Conservation (phyloP, 1,140 invertebrate genomes). For the Calliopsis andreniformis region DNA sequence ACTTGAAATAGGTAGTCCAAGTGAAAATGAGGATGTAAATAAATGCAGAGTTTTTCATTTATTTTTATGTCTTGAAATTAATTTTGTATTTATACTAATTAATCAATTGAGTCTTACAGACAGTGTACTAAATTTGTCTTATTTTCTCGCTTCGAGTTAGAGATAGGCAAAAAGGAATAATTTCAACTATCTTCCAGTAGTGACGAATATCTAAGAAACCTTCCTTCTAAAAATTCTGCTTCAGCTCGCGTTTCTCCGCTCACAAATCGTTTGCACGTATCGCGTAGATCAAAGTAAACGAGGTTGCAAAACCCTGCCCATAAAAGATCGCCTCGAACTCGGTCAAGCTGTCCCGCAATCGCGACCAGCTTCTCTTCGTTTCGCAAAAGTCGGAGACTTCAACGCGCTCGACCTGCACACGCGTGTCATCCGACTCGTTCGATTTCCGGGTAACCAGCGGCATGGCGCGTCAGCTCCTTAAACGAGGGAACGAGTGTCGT, state of each 20-base stretch:
- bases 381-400: not conserved
- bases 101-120: no score
- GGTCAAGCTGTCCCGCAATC: not conserved
- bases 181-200: no score
- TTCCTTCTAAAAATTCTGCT: not conserved
- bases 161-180: no score
- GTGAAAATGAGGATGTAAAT: no score
- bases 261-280: not conserved
- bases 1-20: no score
- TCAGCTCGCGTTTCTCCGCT: not conserved
- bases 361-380: not conserved
- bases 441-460: constrained; percentile 17
- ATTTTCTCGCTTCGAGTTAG: no score
- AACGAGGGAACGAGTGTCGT: no score
- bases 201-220: no score
- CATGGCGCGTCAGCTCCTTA: not conserved
- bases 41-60: no score
- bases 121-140: no score
- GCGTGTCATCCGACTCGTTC: not conserved
- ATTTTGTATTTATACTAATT: no score
- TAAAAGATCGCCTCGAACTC: not conserved
- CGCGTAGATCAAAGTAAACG: not conserved
- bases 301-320: constrained; percentile 1
- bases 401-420: not conserved
- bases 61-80: no score